These are phyloP conservation scores for Axinella damicornis DNA, from an alignment of 37 sponge, comb jelly and placozoan genomes.

Conservation along the genomic window DNA sequence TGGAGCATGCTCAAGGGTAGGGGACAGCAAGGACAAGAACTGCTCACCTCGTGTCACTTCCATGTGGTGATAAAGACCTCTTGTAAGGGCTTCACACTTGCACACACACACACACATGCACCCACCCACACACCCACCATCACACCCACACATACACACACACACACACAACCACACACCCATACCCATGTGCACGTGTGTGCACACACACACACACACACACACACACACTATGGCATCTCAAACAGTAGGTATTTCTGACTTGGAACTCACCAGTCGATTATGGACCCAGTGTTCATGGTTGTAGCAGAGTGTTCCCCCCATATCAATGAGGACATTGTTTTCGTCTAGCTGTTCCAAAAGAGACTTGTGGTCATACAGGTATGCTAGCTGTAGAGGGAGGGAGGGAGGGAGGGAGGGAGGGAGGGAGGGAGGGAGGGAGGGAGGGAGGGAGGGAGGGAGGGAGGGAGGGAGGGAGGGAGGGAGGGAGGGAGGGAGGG, in stretches of 20 bases:
- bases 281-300: slow-evolving; percentile 65
- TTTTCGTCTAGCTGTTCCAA: slow-evolving; percentile 31
- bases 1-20: no score
- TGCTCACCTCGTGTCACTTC: no score
- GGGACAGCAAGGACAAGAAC: no score
- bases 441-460: neutral
- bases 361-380: slow-evolving; percentile 26
- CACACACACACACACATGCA: no score
- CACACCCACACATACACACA: no score
- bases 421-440: neutral
- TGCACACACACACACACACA: neutral
- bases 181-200: neutral
- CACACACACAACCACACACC: no score
- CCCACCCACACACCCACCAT: no score
- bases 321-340: slow-evolving; percentile 56
- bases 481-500: neutral
- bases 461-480: neutral
- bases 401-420: neutral
- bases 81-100: no score
- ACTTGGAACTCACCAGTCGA: slow-evolving; percentile 53
- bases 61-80: no score
- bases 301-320: slow-evolving; percentile 63
- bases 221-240: no score
- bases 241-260: no score
- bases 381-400: slow-evolving; percentile 13